Evolutionary conservation across 2,797 vertebrate genomes (phyloP).

Genomic region (Gadopsis marmoratus): DNA sequence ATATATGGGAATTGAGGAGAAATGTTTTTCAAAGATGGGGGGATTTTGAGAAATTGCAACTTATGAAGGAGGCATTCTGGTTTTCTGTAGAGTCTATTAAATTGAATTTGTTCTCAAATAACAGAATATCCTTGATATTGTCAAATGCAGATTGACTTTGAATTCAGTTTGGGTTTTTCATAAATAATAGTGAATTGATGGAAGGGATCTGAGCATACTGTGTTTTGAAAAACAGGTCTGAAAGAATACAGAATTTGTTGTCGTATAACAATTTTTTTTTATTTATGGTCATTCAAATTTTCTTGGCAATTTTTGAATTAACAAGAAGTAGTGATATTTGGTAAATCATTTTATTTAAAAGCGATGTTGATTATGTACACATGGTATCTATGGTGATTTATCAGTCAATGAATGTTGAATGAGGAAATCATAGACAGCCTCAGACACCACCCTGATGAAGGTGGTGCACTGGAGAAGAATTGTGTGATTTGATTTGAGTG

Average conservation of each 20-base stretch:
- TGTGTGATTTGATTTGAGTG: not conserved
- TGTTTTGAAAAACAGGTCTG: too few relatives aligned
- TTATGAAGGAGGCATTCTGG: rapidly evolving
- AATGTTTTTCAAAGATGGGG: conserved; percentile 1
- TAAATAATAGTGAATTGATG: not conserved
- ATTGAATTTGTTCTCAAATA: not conserved
- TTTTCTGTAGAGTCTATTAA: not conserved
- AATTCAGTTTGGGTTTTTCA: too few relatives aligned
- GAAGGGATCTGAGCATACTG: not conserved
- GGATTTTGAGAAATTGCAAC: not conserved
- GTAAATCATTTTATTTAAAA: not conserved
- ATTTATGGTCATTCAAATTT: not conserved
- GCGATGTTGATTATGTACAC: not conserved
- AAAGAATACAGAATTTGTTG: not conserved
- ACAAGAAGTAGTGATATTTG: not conserved
- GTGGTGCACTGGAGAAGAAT: not conserved
- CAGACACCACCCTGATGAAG: too few relatives aligned
- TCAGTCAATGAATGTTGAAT: not conserved
- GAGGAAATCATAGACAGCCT: not conserved
- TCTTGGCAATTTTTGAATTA: not conserved
- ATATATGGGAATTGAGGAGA: not conserved
- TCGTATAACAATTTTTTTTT: too few relatives aligned
- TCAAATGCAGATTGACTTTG: too few relatives aligned
- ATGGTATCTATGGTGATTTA: not conserved
- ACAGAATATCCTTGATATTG: not conserved